Evolutionary conservation across 2,888 invertebrate species (phyloP), one percentile per base, ranked within the genome.

Genomic region (Lasius fuliginosus): DNA sequence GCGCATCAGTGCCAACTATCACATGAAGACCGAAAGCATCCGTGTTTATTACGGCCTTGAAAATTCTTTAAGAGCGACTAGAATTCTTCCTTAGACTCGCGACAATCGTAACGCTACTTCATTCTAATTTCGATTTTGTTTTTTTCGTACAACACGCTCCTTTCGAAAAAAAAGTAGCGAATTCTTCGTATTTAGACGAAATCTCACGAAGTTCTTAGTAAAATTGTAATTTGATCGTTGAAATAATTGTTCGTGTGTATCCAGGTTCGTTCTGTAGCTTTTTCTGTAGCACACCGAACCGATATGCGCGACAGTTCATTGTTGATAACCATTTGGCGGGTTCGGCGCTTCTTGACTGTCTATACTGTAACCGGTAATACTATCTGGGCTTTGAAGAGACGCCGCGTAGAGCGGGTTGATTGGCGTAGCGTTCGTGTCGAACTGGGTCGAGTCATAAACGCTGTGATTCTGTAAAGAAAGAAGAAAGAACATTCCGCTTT

Each of bases 331-430:
- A 87, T 94, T 95, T 84, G 91, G 88, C 84, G 94, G 94, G 83
- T 91, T 93, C 85, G 93, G 93, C 58, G 91, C 91, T 81, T 93
- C 93, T 92, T 91, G 93, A 91, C 94, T 94, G 92, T 95, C 94
- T 92, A 96, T 95, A 93, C 96, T 95, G 93, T 96, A 96, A 84
- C 96, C 96, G 49, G 97, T 96, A 94, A 97, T 96, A 82, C 97
- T 97, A 94, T 97, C 97, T 42, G 97, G 97, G 93, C 97, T 97
- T 93, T 97, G 97, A 12, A 97, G 95, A 0, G 97, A 97, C 23
- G 97, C 97, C 90, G 97, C 96, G 94, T 97, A 97, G 53, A 96
- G 95, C 0, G 97, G 97, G 92, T 97, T 96, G 95, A 96, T 96
- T 1, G 97, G 97, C 1, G 97, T 96, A 6, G 96, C 94, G 87